Percentiles rank a stretch among this genome's conserved stretches.
phyloP scores from a whole-genome alignment of 1,140 invertebrate species.

The Drosophila oshimai region DNA sequence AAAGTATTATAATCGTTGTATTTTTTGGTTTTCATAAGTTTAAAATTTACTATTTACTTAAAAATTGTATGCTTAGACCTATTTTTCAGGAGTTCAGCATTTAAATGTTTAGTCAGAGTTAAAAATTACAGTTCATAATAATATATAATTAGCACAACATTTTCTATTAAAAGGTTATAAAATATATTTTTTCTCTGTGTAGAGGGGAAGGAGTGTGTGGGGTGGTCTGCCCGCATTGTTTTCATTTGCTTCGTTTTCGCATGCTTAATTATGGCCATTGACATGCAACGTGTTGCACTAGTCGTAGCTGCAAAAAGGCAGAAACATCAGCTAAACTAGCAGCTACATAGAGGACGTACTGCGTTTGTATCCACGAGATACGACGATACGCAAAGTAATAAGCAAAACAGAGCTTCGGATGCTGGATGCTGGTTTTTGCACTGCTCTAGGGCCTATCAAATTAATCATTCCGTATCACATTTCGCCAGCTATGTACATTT shows the following conservation, averaged over 20 bases:
- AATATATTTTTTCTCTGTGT: not conserved
- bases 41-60: no score
- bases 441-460: slow-evolving; percentile 57
- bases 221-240: slow-evolving; percentile 61
- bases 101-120: no score
- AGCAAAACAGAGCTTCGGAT: slow-evolving; percentile 26
- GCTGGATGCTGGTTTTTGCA: slow-evolving; percentile 13
- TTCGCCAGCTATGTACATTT: slow-evolving; percentile 71
- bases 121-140: no score
- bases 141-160: no score
- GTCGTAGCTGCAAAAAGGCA: slow-evolving; percentile 3
- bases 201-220: not conserved
- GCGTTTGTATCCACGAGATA: slow-evolving; percentile 40
- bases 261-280: slow-evolving; percentile 79
- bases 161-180: no score
- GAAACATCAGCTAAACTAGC: not conserved
- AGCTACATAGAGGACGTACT: not conserved
- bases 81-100: no score
- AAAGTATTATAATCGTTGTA: no score
- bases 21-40: no score
- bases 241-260: slow-evolving; percentile 76
- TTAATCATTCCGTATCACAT: slow-evolving; percentile 77
- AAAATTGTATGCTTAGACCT: no score
- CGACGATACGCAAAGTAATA: slow-evolving; percentile 63
- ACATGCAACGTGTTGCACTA: slow-evolving; percentile 77